Evolutionary conservation across 2,888 invertebrate species (phyloP).

Genomic region (Mesochorus sp.): DNA sequence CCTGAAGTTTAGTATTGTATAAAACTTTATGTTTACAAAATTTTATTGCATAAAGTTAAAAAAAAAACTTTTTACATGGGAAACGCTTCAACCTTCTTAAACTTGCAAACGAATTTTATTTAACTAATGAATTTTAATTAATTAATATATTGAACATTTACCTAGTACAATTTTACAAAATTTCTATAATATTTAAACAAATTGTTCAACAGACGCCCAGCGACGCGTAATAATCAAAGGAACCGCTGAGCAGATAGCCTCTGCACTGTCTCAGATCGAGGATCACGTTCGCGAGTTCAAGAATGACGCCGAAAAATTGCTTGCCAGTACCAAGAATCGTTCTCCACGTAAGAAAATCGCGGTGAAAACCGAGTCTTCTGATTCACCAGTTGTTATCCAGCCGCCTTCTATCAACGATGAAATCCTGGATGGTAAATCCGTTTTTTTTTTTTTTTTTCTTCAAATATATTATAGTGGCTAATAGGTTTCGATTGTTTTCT

Average conservation of each 20-base stretch:
- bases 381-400: constrained; percentile 47
- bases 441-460: neutral
- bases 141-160: too few species aligned
- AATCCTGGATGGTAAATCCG: constrained; percentile 55
- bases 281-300: constrained; percentile 85
- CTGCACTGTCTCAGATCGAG: constrained; percentile 88
- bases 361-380: constrained; percentile 55
- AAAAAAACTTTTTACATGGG: too few species aligned
- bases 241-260: constrained; percentile 88
- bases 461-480: too few species aligned
- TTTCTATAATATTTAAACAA: too few species aligned
- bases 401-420: constrained; percentile 26
- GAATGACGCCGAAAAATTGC: constrained; percentile 64
- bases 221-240: constrained; percentile 84
- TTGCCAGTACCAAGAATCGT: constrained; percentile 66
- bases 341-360: constrained; percentile 69
- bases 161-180: neutral
- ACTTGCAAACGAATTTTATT: too few species aligned
- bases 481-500: constrained; percentile 40
- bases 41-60: too few species aligned
- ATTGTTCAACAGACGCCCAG: constrained; percentile 72
- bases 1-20: too few species aligned
- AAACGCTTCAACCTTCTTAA: too few species aligned
- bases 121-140: too few species aligned
- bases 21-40: too few species aligned